Evolutionary conservation across 2,113 vertebrate species (phyloP).

Genomic region (Chaetodon trifascialis): DNA sequence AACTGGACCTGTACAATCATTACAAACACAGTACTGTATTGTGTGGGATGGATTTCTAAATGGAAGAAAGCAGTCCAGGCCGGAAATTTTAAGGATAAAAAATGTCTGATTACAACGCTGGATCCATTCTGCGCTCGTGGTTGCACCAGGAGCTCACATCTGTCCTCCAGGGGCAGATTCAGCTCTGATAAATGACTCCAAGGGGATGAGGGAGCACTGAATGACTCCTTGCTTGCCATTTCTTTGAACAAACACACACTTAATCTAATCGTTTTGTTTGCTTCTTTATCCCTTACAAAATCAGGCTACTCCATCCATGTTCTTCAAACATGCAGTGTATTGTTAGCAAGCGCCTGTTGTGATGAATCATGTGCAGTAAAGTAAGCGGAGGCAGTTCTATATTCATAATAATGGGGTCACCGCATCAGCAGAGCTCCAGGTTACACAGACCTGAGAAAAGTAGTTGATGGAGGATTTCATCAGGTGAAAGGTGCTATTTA

Average conservation of each 20-base stretch:
- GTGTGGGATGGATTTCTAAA: slow-evolving; percentile 20
- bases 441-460: slow-evolving; percentile 38
- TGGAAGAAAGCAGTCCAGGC: slow-evolving; percentile 6
- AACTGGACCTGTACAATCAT: slow-evolving; percentile 12
- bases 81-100: slow-evolving; percentile 37
- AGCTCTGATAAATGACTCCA: slow-evolving; percentile 42
- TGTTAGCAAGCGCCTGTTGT: background rate
- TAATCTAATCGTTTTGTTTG: slow-evolving; percentile 27
- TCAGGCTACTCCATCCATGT: background rate
- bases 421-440: slow-evolving; percentile 28
- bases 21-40: slow-evolving; percentile 5
- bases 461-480: slow-evolving; percentile 50
- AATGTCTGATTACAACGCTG: background rate
- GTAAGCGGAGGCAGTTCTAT: slow-evolving; percentile 20
- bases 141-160: slow-evolving; percentile 29
- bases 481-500: slow-evolving; percentile 70
- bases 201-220: slow-evolving; percentile 8
- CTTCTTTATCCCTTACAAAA: slow-evolving; percentile 17
- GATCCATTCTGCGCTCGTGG: slow-evolving; percentile 9
- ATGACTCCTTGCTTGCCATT: slow-evolving; percentile 13
- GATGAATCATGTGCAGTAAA: background rate
- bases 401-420: slow-evolving; percentile 46
- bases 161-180: slow-evolving; percentile 21
- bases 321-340: background rate
- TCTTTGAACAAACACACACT: slow-evolving; percentile 25